Conservation (phyloP, 2,888 invertebrate genomes). For the Agriopis aurantiaria region DNA sequence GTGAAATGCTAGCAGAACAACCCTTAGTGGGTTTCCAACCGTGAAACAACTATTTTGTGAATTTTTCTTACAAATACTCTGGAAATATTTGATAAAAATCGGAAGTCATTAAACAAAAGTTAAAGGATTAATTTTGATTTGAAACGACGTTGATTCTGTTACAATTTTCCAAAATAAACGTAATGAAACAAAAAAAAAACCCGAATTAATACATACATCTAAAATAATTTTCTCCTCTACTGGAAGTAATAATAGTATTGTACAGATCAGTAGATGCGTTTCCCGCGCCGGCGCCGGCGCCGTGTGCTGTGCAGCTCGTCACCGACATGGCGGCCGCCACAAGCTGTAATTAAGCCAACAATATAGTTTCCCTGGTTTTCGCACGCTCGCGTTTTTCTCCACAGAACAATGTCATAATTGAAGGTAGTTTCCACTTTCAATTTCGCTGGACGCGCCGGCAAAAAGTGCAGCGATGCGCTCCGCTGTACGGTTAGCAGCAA, state of each 20-base stretch:
- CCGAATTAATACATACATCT: too few relatives aligned
- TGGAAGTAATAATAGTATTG: neutral
- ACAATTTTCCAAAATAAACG: too few relatives aligned
- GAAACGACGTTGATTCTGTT: neutral
- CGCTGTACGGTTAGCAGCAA: conserved; percentile 50
- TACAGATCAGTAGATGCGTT: conserved; percentile 14
- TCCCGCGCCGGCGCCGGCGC: neutral
- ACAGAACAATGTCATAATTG: conserved; percentile 81
- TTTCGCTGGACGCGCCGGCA: conserved; percentile 73
- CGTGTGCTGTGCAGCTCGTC: conserved; percentile 2
- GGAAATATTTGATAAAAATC: conserved; percentile 4
- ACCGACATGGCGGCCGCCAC: conserved; percentile 7
- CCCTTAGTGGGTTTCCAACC: conserved; percentile 1
- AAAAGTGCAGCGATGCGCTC: conserved; percentile 57
- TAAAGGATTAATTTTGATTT: neutral
- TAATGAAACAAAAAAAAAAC: too few relatives aligned
- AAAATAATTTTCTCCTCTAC: neutral
- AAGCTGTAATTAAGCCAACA: conserved; percentile 38
- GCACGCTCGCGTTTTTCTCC: conserved; percentile 70
- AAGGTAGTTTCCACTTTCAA: conserved; percentile 80
- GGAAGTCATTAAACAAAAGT: neutral
- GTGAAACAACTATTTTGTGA: neutral
- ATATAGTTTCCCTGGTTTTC: conserved; percentile 61
- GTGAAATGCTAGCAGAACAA: conserved; percentile 17
- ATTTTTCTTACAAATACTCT: neutral